phyloP scores from a whole-genome alignment of 2,888 invertebrate genomes.

The Geophilus truncorum region DNA sequence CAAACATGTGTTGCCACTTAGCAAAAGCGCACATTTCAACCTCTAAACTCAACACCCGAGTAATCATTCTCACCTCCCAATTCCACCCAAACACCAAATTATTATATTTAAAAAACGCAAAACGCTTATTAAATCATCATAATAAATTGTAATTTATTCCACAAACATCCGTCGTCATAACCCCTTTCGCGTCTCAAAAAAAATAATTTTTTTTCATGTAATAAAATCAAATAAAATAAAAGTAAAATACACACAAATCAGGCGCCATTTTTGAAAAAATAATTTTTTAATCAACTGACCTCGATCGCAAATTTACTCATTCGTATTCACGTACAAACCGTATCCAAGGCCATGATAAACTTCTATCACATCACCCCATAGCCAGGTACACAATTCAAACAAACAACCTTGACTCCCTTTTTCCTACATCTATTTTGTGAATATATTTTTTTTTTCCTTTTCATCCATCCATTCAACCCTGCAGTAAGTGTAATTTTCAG shows the following conservation, averaged over 20 bases:
- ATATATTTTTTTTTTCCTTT: not conserved
- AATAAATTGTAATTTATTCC: not conserved
- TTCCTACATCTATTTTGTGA: not conserved
- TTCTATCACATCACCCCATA: not conserved
- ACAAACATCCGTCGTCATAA: too few species aligned
- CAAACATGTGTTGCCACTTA: not conserved
- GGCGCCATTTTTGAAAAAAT: not conserved
- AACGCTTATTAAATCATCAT: not conserved
- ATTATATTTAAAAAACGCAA: not conserved
- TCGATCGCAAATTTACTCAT: not conserved
- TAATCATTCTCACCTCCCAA: too few species aligned
- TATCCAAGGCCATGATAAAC: not conserved
- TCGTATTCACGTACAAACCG: not conserved
- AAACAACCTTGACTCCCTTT: not conserved
- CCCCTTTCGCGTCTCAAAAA: too few species aligned
- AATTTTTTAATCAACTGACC: not conserved
- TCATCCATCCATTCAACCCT: not conserved
- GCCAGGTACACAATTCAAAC: not conserved
- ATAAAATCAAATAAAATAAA: too few species aligned
- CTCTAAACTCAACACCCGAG: not conserved
- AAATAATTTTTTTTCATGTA: too few species aligned
- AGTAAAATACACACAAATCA: too few species aligned
- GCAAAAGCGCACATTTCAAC: not conserved
- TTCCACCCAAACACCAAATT: too few species aligned
- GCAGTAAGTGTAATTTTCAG: not conserved